Evolutionary conservation across 2,113 vertebrate genomes (phyloP).

Genomic region (Loxodonta africana): DNA sequence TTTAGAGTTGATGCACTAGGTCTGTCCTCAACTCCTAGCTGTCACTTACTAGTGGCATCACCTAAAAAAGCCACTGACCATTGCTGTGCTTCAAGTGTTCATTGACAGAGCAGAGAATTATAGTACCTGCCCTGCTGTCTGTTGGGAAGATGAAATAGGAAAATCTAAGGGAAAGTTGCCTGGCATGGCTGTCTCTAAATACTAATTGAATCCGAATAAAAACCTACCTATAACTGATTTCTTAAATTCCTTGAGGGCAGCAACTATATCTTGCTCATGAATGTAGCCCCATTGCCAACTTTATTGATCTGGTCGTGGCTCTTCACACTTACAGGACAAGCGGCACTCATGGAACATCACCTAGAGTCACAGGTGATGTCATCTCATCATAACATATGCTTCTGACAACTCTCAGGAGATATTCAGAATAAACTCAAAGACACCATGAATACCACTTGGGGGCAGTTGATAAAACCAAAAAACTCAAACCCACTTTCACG

Average conservation of each 20-base stretch:
- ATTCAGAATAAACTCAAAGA: not conserved
- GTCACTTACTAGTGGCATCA: not conserved
- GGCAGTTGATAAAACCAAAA: not conserved
- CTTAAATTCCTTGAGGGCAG: not conserved
- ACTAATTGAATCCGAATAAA: not conserved
- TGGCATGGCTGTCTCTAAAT: not conserved
- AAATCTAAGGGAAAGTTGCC: not conserved
- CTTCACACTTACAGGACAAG: not conserved
- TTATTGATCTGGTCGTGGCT: not conserved
- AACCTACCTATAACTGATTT: not conserved
- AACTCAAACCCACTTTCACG: no score
- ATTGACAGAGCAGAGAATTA: not conserved
- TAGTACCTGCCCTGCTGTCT: not conserved
- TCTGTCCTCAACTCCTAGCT: not conserved
- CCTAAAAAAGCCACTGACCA: not conserved
- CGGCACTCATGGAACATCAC: not conserved
- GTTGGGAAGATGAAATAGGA: not conserved
- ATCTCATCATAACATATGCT: not conserved
- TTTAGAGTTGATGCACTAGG: not conserved
- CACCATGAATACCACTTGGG: not conserved
- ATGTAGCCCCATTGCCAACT: not conserved
- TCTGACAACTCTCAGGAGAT: not conserved
- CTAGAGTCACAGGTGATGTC: not conserved
- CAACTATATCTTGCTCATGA: not conserved
- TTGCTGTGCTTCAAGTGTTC: not conserved